phyloP scores from a whole-genome alignment of 2,888 invertebrate genomes.

The Altica lythri region DNA sequence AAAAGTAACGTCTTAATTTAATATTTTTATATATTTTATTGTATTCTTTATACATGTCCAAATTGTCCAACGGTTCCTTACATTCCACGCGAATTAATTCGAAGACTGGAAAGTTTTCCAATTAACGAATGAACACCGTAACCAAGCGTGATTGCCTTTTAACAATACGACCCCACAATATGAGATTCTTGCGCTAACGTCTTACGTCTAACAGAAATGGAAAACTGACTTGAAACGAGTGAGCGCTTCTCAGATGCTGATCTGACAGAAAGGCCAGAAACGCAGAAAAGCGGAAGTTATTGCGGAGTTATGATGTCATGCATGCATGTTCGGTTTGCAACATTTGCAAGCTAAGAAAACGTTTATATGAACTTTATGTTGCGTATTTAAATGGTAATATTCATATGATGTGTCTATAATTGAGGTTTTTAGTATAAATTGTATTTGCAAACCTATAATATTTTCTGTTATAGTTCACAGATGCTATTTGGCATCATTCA shows the following conservation, averaged over 20 bases:
- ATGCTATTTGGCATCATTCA: too few species aligned
- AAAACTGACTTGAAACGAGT: slow-evolving; percentile 38
- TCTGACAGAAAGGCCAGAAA: slow-evolving; percentile 31
- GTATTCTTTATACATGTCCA: too few species aligned
- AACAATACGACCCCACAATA: slow-evolving; percentile 31
- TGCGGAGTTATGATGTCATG: slow-evolving; percentile 39
- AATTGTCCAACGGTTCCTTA: slow-evolving; percentile 6
- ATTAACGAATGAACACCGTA: slow-evolving; percentile 35
- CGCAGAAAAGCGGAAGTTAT: slow-evolving; percentile 37
- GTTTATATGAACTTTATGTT: too few species aligned
- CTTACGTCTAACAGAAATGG: slow-evolving; percentile 24
- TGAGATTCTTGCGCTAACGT: slow-evolving; percentile 25
- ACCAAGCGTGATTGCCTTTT: slow-evolving; percentile 32
- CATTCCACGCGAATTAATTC: slow-evolving; percentile 13
- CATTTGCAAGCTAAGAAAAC: slow-evolving; percentile 19
- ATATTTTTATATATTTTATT: too few species aligned
- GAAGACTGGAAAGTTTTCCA: slow-evolving; percentile 33
- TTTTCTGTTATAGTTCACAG: too few species aligned
- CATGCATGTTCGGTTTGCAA: slow-evolving; percentile 32
- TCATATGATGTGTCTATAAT: too few species aligned
- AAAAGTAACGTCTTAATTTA: too few species aligned
- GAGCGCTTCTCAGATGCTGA: slow-evolving; percentile 37
- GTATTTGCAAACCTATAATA: too few species aligned
- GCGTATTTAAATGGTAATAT: too few species aligned
- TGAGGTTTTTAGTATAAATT: too few species aligned